Evolutionary conservation across 1,140 invertebrate species (phyloP), one percentile per base, ranked within the genome.

Genomic region (Brachionus paranguensis): DNA sequence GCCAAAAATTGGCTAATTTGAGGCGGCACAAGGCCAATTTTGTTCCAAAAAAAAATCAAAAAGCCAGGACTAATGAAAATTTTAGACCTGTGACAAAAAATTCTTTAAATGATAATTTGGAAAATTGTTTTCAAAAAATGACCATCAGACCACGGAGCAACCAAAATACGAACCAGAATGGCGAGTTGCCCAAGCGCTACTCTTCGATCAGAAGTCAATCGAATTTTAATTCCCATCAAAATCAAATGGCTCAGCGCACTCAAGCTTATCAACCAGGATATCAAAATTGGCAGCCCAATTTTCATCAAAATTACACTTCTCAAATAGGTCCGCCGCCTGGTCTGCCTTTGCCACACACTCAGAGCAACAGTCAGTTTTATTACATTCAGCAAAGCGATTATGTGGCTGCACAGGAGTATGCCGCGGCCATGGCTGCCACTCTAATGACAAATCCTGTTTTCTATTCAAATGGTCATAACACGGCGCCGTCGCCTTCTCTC

Each of bases 231-330:
- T 43, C 68, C 17, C 33, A 72, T n/a, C 33, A 70, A n/a, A 70
- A 29, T 37, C 27, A 68, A 33, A 14, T 60, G 17, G 17, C 4
- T 33, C 68, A 72, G 68, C 68, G 33, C 33, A 24, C 6, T 11
- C 68, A 72, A 41, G 14, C 68, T 53, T 72, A 72, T 72, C 68
- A 72, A 43, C 7, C 41, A 20, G 68, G 17, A 17, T 72, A 72
- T 43, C 68, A 72, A 20, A 72, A 72, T 43, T 72, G 68, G 68
- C 68, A 72, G 68, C 68, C 68, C 7, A 72, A 24, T 72, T 72
- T 72, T 72, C 68, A 41, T 45, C 68, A 72, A 72, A 72, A 72
- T 72, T 72, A 72, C 37, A 5, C 33, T 2, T 4, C 68, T 72
- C 68, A 72, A 72, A 72, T 72, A 8, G 68, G 12, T 6, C 68